A percentile compares a stretch with the other conserved stretches of the same genome.
Evolutionary conservation across 2,888 invertebrate species (phyloP).

Genomic region (Eubasilissa splendida): DNA sequence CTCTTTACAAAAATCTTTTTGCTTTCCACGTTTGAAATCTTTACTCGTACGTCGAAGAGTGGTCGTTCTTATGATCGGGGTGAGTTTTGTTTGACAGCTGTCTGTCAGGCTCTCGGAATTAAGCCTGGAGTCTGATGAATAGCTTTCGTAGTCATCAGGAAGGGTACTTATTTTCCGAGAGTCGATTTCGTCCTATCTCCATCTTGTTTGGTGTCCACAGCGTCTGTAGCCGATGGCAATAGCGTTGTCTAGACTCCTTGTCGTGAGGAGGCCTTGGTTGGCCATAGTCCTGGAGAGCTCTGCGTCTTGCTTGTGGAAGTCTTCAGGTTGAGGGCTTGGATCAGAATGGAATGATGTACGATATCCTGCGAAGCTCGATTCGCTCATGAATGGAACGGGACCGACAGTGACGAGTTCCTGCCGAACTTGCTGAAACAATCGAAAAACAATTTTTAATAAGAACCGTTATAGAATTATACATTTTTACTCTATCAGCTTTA

Average conservation of each 20-base stretch:
- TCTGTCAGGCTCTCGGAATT: slow-evolving; percentile 37
- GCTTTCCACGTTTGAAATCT: background rate
- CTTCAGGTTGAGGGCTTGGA: slow-evolving; percentile 60
- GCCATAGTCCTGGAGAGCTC: slow-evolving; percentile 42
- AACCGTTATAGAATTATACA: no score
- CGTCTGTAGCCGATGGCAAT: slow-evolving; percentile 48
- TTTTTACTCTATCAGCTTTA: no score
- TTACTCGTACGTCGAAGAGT: slow-evolving; percentile 17
- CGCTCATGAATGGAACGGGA: slow-evolving; percentile 51
- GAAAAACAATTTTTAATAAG: background rate
- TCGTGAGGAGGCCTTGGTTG: slow-evolving; percentile 46
- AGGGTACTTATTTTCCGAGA: slow-evolving; percentile 41
- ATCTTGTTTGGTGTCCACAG: slow-evolving; percentile 42
- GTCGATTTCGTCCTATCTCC: slow-evolving; percentile 49
- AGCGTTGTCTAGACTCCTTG: slow-evolving; percentile 50
- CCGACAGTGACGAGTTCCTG: slow-evolving; percentile 59
- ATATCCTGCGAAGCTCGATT: slow-evolving; percentile 1
- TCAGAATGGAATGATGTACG: slow-evolving; percentile 61
- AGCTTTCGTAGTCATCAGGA: slow-evolving; percentile 41
- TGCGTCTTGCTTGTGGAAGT: slow-evolving; percentile 32
- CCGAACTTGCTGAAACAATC: slow-evolving; percentile 45
- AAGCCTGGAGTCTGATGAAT: slow-evolving; percentile 45
- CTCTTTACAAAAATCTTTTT: slow-evolving; percentile 1
- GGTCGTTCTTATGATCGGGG: slow-evolving; percentile 42
- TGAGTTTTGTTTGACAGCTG: slow-evolving; percentile 23